Evolutionary conservation across 2,113 vertebrate genomes (phyloP), one percentile per base, ranked within the genome.

Genomic region (Taxidea taxus): DNA sequence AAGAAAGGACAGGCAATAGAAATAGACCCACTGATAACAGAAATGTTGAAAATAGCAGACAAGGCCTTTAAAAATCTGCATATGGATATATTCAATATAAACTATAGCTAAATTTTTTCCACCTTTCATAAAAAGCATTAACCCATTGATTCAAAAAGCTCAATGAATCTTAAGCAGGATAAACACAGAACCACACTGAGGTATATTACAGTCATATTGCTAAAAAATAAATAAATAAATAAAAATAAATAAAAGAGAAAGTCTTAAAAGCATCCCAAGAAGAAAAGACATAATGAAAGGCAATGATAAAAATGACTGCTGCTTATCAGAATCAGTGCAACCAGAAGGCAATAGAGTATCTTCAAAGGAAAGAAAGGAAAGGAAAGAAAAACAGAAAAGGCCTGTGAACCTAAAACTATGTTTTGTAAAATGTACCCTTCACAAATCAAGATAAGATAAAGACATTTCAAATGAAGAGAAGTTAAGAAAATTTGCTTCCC

Each of bases 391-490:
- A 85, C 72, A 72, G 70, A 56, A 44, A 90, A 87, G 23, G 27
- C 20, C 25, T 85, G 3, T 78, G 29, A 49, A 90, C 18, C 7
- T 56, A 44, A 81, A 74, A 58, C 27, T 58, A 14, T 75, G 37
- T 84, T 78, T 56, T 93, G 34, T 83, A 49, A 88, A 93, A 93
- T 68, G 31, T 75, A 37, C n/a, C n/a, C 39, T 95, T 93, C 16
- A 68, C 87, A 62, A 64, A 44, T 81, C 68, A 95, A 58, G 37
- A 23, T 91, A 68, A 66, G 80, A 87, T 75, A 77, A 39, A 82
- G 20, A 77, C 60, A 84, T 70, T 88, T 77, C 68, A 96, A 77
- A 66, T 75, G 91, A 93, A 27, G 25, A n/a, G 47, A 90, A 86
- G 64, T 47, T 94, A 60, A 91, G 39, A 83, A 34, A 70, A 78